Evolutionary conservation across 2,797 vertebrate genomes (phyloP).

Genomic region (Gymnothorax javanicus): DNA sequence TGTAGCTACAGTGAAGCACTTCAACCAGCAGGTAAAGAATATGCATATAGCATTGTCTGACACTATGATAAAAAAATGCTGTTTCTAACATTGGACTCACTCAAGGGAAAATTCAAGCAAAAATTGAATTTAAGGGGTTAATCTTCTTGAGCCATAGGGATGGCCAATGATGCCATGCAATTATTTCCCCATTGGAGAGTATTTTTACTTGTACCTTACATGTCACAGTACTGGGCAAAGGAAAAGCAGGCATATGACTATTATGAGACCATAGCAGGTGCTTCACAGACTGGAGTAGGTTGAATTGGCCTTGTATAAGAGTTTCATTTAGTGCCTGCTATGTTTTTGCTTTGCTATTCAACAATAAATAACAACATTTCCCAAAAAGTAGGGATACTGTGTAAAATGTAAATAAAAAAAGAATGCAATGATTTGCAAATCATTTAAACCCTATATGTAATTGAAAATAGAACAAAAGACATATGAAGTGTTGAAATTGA

Average conservation of each 20-base stretch:
- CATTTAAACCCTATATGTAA: no score
- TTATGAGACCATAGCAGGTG: not conserved
- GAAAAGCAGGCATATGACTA: not conserved
- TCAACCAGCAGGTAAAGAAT: no score
- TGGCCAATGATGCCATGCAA: slow-evolving; percentile 52
- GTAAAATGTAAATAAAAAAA: no score
- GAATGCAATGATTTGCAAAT: no score
- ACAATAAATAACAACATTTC: slow-evolving; percentile 2
- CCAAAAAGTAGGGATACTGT: no score
- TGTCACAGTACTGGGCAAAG: slow-evolving; percentile 48
- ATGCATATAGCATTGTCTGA: no score
- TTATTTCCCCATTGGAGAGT: slow-evolving; percentile 59
- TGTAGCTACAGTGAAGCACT: no score
- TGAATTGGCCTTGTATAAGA: slow-evolving; percentile 27
- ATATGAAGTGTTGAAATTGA: no score
- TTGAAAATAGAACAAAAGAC: no score
- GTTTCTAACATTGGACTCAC: no score
- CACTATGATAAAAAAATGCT: no score
- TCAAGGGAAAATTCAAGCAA: no score
- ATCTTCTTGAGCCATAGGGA: slow-evolving; percentile 68
- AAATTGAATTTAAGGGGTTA: slow-evolving; percentile 33
- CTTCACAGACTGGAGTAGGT: slow-evolving; percentile 1
- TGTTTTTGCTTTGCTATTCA: slow-evolving; percentile 37
- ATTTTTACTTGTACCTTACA: slow-evolving; percentile 18
- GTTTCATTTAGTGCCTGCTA: slow-evolving; percentile 35